phyloP scores from a whole-genome alignment of 1,140 invertebrate genomes.

The Riptortus pedestris region DNA sequence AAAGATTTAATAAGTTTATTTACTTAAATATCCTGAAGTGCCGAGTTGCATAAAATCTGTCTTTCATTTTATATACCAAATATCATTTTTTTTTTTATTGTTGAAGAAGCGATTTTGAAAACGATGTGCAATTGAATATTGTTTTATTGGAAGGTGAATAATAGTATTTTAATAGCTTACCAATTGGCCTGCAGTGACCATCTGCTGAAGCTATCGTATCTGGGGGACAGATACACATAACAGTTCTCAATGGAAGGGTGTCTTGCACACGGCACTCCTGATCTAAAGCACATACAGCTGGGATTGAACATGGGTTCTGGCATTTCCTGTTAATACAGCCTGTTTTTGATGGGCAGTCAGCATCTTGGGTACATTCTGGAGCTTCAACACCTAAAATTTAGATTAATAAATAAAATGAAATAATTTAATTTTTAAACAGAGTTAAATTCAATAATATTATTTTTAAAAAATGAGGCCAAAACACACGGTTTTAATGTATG shows the following conservation, averaged over 20 bases:
- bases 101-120: no score
- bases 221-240: conserved; percentile 69
- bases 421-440: no score
- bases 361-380: conserved; percentile 57
- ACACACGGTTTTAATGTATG: no score
- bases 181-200: conserved; percentile 51
- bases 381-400: conserved; percentile 26
- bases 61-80: no score
- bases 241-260: conserved; percentile 62
- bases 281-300: conserved; percentile 56
- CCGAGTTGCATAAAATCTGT: no score
- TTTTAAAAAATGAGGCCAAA: background rate
- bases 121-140: no score
- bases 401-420: conserved; percentile 14
- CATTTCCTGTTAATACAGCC: conserved; percentile 69
- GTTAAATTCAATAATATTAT: background rate
- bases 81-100: no score
- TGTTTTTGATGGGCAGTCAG: conserved; percentile 58
- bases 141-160: no score
- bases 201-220: conserved; percentile 53
- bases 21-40: no score
- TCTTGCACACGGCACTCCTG: conserved; percentile 69
- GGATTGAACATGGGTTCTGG: conserved; percentile 58
- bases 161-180: conserved; percentile 36
- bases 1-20: no score